Conservation (phyloP, 1,140 invertebrate species). For the Eubasilissa regina region DNA sequence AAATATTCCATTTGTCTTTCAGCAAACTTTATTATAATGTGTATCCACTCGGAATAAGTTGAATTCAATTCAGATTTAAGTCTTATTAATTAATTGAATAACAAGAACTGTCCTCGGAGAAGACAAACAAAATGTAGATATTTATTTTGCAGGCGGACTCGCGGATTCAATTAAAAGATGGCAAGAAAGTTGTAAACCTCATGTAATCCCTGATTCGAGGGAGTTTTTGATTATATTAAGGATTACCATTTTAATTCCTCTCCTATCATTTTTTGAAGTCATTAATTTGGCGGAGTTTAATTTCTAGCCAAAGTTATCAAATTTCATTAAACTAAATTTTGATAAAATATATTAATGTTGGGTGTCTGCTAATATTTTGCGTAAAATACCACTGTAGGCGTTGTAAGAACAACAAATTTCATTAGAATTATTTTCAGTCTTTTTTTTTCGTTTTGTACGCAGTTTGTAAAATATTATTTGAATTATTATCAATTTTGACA, state of each 20-base stretch:
- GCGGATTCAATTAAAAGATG: slow-evolving; percentile 59
- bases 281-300: slow-evolving; percentile 16
- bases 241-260: slow-evolving; percentile 42
- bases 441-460: no score
- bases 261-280: slow-evolving; percentile 33
- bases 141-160: slow-evolving; percentile 34
- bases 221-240: slow-evolving; percentile 54
- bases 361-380: no score
- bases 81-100: slow-evolving; percentile 53
- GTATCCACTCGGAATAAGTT: slow-evolving; percentile 25
- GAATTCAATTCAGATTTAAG: slow-evolving; percentile 41
- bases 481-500: no score
- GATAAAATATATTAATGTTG: neutral
- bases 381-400: neutral
- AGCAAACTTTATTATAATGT: slow-evolving; percentile 23
- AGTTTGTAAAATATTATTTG: no score
- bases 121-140: slow-evolving; percentile 49
- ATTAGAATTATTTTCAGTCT: no score
- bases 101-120: slow-evolving; percentile 49
- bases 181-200: slow-evolving; percentile 55
- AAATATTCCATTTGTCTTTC: slow-evolving; percentile 36
- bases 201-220: slow-evolving; percentile 51
- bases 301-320: slow-evolving; percentile 20
- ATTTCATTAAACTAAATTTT: neutral
- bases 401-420: neutral